These are phyloP conservation scores for Oscheius sp. DNA, from an alignment of 2,888 invertebrate species.

Conservation along the genomic window DNA sequence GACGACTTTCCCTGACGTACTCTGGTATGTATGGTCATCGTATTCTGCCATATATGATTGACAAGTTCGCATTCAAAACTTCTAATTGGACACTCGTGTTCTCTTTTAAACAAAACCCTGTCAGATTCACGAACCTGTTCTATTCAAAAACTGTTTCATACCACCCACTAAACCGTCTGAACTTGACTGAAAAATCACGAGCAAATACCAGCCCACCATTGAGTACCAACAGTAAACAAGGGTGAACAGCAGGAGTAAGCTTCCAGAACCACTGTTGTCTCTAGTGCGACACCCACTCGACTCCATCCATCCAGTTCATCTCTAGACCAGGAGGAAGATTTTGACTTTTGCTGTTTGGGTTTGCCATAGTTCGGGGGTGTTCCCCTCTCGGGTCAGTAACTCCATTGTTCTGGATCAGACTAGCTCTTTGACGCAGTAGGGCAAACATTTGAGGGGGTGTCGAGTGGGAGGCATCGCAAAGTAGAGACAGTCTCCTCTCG, in stretches of 20 bases:
- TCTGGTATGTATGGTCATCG: no score
- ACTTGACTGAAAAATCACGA: background rate
- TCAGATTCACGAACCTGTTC: no score
- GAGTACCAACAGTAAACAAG: background rate
- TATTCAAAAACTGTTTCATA: no score
- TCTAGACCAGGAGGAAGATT: no score
- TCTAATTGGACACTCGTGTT: no score
- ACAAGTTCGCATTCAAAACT: no score
- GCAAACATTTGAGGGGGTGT: background rate
- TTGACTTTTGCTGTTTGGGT: background rate
- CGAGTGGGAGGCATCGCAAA: conserved; percentile 8
- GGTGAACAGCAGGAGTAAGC: background rate
- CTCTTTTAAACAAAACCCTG: no score
- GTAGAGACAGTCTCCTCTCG: background rate
- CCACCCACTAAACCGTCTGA: background rate
- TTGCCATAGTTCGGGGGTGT: background rate
- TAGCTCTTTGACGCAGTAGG: background rate
- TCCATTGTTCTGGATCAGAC: conserved; percentile 2
- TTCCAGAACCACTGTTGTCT: no score
- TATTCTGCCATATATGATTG: no score
- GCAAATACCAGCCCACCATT: background rate
- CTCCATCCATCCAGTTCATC: no score
- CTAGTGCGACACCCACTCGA: no score
- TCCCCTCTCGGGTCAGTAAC: background rate
- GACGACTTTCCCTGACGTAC: no score